Conservation (phyloP, 2,888 invertebrate genomes). For the Aleiodes alternator region DNA sequence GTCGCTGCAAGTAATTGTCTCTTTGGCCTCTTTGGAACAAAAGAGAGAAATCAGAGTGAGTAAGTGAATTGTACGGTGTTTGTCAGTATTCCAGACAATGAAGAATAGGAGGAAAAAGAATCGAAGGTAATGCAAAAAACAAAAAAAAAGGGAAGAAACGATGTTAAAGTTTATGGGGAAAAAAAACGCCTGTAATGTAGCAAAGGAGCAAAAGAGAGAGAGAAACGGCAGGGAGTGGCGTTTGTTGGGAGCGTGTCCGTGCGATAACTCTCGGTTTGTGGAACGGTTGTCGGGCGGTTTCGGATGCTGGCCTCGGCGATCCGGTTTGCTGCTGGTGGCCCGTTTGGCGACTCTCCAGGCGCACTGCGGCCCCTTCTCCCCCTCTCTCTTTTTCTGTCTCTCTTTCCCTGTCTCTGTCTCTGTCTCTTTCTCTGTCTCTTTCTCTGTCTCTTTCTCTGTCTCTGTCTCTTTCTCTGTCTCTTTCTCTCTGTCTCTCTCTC, state of each 20-base stretch:
- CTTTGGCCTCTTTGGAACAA: conserved; percentile 42
- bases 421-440: background rate
- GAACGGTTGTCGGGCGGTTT: conserved; percentile 56
- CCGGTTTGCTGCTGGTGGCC: conserved; percentile 60
- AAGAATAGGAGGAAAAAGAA: background rate
- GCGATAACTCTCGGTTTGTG: conserved; percentile 60
- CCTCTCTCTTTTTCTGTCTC: conserved; percentile 33
- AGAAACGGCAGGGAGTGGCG: conserved; percentile 43
- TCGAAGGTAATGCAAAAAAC: background rate
- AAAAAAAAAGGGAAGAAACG: conserved; percentile 12
- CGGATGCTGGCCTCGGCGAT: conserved; percentile 57
- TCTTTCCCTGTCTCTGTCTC: conserved; percentile 32
- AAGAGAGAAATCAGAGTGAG: conserved; percentile 21
- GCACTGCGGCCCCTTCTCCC: conserved; percentile 69
- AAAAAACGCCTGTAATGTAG: conserved; percentile 1
- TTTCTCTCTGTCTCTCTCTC: no score
- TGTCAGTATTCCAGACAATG: conserved; percentile 14
- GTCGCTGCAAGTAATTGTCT: conserved; percentile 56
- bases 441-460: background rate
- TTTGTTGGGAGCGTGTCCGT: conserved; percentile 58
- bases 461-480: conserved; percentile 23
- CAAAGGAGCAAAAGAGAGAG: conserved; percentile 48
- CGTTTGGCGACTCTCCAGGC: conserved; percentile 73
- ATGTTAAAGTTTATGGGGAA: conserved; percentile 37
- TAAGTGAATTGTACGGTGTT: conserved; percentile 34